Evolutionary conservation across 2,113 vertebrate genomes (phyloP).

Genomic region (Takifugu flavidus): DNA sequence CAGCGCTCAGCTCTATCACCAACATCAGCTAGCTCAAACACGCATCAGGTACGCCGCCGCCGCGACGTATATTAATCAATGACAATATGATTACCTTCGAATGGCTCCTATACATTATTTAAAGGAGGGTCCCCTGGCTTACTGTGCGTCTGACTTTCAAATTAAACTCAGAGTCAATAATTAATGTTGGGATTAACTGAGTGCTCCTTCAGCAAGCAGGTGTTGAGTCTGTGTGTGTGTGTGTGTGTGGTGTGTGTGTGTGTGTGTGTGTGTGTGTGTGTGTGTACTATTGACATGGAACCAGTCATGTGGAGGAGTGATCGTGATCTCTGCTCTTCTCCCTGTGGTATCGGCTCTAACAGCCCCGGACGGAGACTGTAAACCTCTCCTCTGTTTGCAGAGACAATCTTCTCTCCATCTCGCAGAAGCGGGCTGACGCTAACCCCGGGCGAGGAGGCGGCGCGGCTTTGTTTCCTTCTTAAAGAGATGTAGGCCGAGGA

Average conservation of each 20-base stretch:
- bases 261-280: background rate
- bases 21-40: conserved; percentile 48
- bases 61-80: conserved; percentile 90
- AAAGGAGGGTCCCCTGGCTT: conserved; percentile 73
- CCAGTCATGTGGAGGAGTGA: conserved; percentile 53
- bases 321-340: conserved; percentile 53
- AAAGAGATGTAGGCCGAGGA: conserved; percentile 28
- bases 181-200: conserved; percentile 76
- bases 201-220: conserved; percentile 66
- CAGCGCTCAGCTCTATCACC: conserved; percentile 57
- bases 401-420: conserved; percentile 14
- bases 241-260: conserved; percentile 9
- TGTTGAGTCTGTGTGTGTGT: conserved; percentile 46
- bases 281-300: conserved; percentile 49
- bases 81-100: conserved; percentile 91
- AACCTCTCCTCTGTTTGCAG: conserved; percentile 37
- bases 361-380: conserved; percentile 32
- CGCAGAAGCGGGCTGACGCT: conserved; percentile 34
- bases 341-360: conserved; percentile 43
- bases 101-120: conserved; percentile 77
- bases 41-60: conserved; percentile 69
- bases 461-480: conserved; percentile 52
- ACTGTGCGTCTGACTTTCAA: conserved; percentile 75
- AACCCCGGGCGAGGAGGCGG: conserved; percentile 17
- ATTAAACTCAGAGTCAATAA: conserved; percentile 78